Evolutionary conservation across 2,797 vertebrate species (phyloP), one percentile per base, ranked within the genome.

Genomic region (Furcifer pardalis): DNA sequence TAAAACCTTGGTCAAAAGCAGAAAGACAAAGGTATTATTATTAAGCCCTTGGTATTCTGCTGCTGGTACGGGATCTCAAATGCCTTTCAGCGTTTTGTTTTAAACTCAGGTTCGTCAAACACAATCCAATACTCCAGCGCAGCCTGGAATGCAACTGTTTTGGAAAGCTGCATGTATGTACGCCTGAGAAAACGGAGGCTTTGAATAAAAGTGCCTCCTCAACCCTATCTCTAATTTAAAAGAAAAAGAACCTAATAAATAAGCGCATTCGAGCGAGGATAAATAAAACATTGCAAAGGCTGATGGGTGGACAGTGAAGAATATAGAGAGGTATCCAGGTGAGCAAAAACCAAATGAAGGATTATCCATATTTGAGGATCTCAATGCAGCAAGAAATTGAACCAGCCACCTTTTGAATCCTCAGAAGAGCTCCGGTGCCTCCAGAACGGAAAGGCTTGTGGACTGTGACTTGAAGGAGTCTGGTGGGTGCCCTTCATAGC

Each of bases 321-420:
- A 94, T 91, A 91, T 89, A 91, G 90, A 91, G 73, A 93, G 90
- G 90, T 91, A 94, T 82, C 86, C 92, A 84, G 83, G 89, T 91
- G 93, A 92, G 86, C 87, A 89, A 91, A 89, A 91, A 93, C 90
- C 88, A 91, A 91, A 92, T 89, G 91, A 90, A 90, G 90, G 92
- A 93, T 93, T 90, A 91, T 89, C 91, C 90, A 84, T 86, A 92
- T 91, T 92, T 92, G 91, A 93, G 90, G 92, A 94, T 90, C 82
- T 86, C 93, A 93, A 89, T 93, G 89, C 90, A 93, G 90, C 86
- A 94, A 88, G 91, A 92, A 94, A 94, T 89, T 93, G 91, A 93
- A 92, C 89, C 82, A 84, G 83, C 91, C 77, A 49, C 88, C 83
- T 86, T 86, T 40, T 82, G 88, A 88, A 91, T 91, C 84, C 79